phyloP scores from a whole-genome alignment of 1,140 invertebrate genomes.

The Leptoteleia sp. region DNA sequence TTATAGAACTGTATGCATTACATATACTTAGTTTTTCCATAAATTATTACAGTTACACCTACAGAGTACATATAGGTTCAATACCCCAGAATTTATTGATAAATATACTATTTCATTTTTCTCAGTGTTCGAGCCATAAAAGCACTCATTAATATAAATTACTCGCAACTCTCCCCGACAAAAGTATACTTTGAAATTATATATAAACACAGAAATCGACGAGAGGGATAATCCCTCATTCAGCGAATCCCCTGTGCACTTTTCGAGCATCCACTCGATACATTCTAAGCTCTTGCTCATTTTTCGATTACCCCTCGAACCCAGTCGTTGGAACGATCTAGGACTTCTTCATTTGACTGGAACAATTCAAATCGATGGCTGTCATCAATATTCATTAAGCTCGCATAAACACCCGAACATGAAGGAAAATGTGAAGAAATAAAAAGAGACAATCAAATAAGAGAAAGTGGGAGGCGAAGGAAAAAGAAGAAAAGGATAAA shows the following conservation, averaged over 20 bases:
- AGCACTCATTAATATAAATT: conserved; percentile 16
- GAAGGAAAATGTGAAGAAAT: conserved; percentile 50
- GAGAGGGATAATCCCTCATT: conserved; percentile 11
- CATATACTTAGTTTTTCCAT: too few relatives aligned
- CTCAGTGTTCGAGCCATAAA: too few relatives aligned
- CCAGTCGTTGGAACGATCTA: conserved; percentile 7
- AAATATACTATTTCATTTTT: too few relatives aligned
- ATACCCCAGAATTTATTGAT: too few relatives aligned
- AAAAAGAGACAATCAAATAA: conserved; percentile 50
- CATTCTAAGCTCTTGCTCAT: conserved; percentile 11
- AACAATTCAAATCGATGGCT: conserved; percentile 26
- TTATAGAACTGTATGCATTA: too few relatives aligned
- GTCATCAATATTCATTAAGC: conserved; percentile 50
- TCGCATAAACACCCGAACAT: conserved; percentile 43
- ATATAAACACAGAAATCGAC: conserved; percentile 5
- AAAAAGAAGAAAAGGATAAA: conserved; percentile 23
- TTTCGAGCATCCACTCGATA: conserved; percentile 3
- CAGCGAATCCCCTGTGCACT: conserved; percentile 5
- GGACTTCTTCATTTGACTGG: conserved; percentile 31
- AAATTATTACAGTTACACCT: too few relatives aligned
- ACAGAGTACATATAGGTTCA: too few relatives aligned
- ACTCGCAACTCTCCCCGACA: neutral
- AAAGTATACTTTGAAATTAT: neutral
- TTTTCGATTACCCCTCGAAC: conserved; percentile 4
- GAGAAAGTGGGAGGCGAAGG: too few relatives aligned